Base-by-base conservation (phyloP, 23 tunicate genomes). In the Clavelina lepadiformis region DNA sequence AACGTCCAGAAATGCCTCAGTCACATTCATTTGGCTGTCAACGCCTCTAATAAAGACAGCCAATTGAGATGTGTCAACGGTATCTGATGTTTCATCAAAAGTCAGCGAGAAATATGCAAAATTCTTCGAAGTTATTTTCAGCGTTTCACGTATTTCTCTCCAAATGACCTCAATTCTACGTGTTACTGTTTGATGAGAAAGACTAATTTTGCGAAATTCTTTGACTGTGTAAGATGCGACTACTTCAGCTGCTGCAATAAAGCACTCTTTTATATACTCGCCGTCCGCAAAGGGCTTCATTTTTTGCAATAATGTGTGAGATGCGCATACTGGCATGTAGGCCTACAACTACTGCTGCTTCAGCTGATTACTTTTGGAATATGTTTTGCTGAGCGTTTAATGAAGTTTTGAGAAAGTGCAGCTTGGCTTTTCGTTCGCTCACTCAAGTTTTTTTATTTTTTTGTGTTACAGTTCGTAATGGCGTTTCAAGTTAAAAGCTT, bases 31-130 rank as follows among this genome's bases (percentile, higher is more conserved):
- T 36, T 64, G 37, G 24, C 26, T 37, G 8, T 64, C 31, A 11
- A 36, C 70, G 35, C 58, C 58, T 38, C 70, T 64, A 35, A 64
- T 23, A 64, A 37, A 64, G 27, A 37, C 22, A 19, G 58, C 18
- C 7, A 64, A 5, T 23, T 64, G 70, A 35, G 70, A 64, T 38
- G 70, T 64, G 37, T 64, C 70, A 19, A 64, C 21, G 37, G 37
- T 64, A 64, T 64, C 70, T 37, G 70, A 15, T 35, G 70, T 64
- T 26, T 64, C 70, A 37, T 64, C 70, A 64, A 64, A 64, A 4
- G 70, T 52, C 70, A 64, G 13, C 25, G 70, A 11, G 31, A 64
- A 64, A 64, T 64, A 64, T 22, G 28, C 26, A 26, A 64, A 64
- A 5, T 21, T 5, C 3, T 64, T 64, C 37, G 70, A n/a, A 29